phyloP scores from a whole-genome alignment of 2,797 vertebrate species.

The Carapus acus region DNA sequence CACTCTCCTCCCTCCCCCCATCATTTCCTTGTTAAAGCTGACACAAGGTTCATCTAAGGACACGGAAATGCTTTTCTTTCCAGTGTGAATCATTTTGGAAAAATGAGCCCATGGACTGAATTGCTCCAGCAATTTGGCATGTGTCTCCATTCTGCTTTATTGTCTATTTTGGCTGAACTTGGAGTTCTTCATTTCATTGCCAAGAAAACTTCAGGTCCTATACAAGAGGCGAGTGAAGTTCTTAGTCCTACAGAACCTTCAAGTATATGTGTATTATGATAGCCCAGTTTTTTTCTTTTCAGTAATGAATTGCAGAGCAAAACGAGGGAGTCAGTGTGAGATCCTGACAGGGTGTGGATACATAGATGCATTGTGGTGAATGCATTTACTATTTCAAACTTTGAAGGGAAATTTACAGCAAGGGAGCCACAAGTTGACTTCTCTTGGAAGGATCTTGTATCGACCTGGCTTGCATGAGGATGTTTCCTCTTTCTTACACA shows the following conservation, averaged over 20 bases:
- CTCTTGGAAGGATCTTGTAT: slow-evolving; percentile 16
- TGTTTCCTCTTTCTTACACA: slow-evolving; percentile 24
- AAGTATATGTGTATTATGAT: too few relatives aligned
- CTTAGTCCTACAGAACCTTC: slow-evolving; percentile 62
- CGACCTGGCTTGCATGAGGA: slow-evolving; percentile 21
- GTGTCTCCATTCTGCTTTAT: slow-evolving; percentile 84
- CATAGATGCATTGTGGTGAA: slow-evolving; percentile 18
- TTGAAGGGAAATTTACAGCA: slow-evolving; percentile 10
- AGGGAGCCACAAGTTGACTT: slow-evolving; percentile 16
- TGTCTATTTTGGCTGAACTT: slow-evolving; percentile 95
- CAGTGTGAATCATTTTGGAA: slow-evolving; percentile 81
- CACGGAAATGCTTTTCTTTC: slow-evolving; percentile 81
- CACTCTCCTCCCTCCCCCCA: slow-evolving; percentile 44
- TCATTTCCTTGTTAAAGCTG: slow-evolving; percentile 68
- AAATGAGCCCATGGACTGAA: slow-evolving; percentile 84
- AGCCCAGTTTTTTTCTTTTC: too few relatives aligned
- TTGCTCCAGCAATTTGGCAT: slow-evolving; percentile 85
- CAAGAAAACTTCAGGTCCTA: slow-evolving; percentile 78
- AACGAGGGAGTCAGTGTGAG: slow-evolving; percentile 38
- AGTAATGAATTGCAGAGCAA: too few relatives aligned
- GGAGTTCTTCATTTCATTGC: slow-evolving; percentile 74
- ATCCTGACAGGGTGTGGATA: slow-evolving; percentile 31
- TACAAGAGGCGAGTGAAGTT: slow-evolving; percentile 69
- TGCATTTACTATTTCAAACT: slow-evolving; percentile 21
- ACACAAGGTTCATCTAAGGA: slow-evolving; percentile 84